Evolutionary conservation across 2,888 invertebrate genomes (phyloP).

Genomic region (Anaspis maculata): DNA sequence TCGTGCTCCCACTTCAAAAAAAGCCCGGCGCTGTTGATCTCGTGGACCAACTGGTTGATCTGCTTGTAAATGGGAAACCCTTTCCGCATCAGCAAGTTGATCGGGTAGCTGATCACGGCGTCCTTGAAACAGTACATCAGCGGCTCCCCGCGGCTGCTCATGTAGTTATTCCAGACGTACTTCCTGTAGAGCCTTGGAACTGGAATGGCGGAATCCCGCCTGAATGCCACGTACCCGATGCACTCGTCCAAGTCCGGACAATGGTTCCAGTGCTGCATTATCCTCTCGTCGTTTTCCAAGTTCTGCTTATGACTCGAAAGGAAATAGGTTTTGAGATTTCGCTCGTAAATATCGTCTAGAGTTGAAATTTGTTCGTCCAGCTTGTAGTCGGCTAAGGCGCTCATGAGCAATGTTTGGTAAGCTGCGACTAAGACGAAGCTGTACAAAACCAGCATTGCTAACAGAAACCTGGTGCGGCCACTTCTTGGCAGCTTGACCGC

Average conservation of each 20-base stretch:
- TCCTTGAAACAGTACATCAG: neutral
- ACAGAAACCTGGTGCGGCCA: neutral
- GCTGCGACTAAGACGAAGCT: neutral
- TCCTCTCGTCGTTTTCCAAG: no score
- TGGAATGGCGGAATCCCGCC: neutral
- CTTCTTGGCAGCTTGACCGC: neutral
- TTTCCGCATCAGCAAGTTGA: neutral
- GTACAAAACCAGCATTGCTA: neutral
- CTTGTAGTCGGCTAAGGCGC: neutral
- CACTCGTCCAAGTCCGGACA: no score
- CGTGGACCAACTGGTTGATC: neutral
- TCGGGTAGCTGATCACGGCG: neutral
- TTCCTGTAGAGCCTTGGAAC: neutral
- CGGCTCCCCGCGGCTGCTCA: neutral
- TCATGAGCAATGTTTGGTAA: neutral
- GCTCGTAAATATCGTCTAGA: neutral
- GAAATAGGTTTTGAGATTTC: neutral
- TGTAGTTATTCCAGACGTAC: neutral
- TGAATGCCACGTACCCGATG: neutral
- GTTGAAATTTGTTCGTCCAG: neutral
- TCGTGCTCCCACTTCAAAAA: neutral
- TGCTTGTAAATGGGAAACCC: neutral
- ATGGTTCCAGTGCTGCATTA: no score
- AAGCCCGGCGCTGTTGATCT: neutral
- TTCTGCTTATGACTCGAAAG: no score